Conservation (phyloP, 2,888 invertebrate species). For the Leucoma salicis region DNA sequence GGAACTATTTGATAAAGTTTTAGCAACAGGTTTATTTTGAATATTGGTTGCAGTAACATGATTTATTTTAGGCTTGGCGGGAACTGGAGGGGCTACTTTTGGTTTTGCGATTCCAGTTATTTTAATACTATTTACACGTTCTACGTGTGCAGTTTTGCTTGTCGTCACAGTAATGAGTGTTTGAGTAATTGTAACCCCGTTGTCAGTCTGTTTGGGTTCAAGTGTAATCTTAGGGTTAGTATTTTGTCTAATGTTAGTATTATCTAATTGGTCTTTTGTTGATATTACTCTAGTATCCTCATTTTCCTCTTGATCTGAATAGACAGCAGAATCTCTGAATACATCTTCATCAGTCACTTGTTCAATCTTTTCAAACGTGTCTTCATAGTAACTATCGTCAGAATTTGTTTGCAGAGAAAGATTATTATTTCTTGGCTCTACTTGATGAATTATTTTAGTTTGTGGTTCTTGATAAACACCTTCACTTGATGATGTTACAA, state of each 20-base stretch:
- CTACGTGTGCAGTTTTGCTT: conserved; percentile 37
- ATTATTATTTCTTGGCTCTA: conserved; percentile 27
- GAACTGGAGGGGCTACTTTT: conserved; percentile 84
- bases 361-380: conserved; percentile 88
- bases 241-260: conserved; percentile 45
- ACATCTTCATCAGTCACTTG: conserved; percentile 85
- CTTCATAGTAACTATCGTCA: conserved; percentile 89
- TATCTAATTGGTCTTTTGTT: conserved; percentile 40
- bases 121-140: conserved; percentile 38
- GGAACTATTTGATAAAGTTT: conserved; percentile 37
- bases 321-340: conserved; percentile 92
- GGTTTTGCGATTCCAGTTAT: conserved; percentile 62
- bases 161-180: conserved; percentile 35
- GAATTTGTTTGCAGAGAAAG: conserved; percentile 50
- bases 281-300: conserved; percentile 51
- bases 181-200: conserved; percentile 24
- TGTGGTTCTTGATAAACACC: conserved; percentile 63
- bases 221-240: conserved; percentile 58
- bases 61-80: conserved; percentile 81
- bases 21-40: conserved; percentile 40
- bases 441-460: conserved; percentile 34
- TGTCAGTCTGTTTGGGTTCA: conserved; percentile 50
- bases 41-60: conserved; percentile 41
- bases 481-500: conserved; percentile 80
- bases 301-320: conserved; percentile 87